A percentile compares a stretch with the other conserved stretches of the same genome.
Evolutionary conservation across 2,113 vertebrate species (phyloP).

Genomic region (Tenebrosternarchus preto): DNA sequence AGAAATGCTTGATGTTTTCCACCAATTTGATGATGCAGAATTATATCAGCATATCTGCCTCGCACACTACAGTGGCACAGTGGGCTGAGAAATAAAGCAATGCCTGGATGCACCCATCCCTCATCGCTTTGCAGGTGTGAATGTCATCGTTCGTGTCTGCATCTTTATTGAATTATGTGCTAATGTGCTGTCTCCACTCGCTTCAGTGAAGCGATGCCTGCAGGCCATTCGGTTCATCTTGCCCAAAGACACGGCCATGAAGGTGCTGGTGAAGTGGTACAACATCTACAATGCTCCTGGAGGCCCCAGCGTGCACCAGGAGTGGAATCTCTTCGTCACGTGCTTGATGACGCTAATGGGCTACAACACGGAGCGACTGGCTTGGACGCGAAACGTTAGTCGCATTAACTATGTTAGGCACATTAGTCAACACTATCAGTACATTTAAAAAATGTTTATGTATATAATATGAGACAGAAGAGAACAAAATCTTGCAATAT

Average conservation of each 20-base stretch:
- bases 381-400: slow-evolving; percentile 91
- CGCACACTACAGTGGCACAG: neutral
- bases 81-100: neutral
- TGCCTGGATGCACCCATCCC: neutral
- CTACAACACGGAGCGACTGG: slow-evolving; percentile 92
- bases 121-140: neutral
- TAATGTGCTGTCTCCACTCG: neutral
- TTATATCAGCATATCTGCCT: neutral
- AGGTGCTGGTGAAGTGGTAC: slow-evolving; percentile 97
- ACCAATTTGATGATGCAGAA: neutral
- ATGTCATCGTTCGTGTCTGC: neutral
- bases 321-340: slow-evolving; percentile 94
- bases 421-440: too few relatives aligned
- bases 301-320: slow-evolving; percentile 87
- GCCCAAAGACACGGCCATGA: slow-evolving; percentile 90
- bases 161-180: neutral
- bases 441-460: too few relatives aligned
- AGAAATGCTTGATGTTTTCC: too few relatives aligned
- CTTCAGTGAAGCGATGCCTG: slow-evolving; percentile 89
- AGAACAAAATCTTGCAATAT: too few relatives aligned
- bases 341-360: slow-evolving; percentile 98
- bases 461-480: too few relatives aligned
- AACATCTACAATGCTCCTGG: slow-evolving; percentile 93
- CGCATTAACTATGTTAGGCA: neutral
- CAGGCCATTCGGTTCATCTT: slow-evolving; percentile 88